phyloP scores from a whole-genome alignment of 1,140 invertebrate genomes.

The Calliphora vicina region DNA sequence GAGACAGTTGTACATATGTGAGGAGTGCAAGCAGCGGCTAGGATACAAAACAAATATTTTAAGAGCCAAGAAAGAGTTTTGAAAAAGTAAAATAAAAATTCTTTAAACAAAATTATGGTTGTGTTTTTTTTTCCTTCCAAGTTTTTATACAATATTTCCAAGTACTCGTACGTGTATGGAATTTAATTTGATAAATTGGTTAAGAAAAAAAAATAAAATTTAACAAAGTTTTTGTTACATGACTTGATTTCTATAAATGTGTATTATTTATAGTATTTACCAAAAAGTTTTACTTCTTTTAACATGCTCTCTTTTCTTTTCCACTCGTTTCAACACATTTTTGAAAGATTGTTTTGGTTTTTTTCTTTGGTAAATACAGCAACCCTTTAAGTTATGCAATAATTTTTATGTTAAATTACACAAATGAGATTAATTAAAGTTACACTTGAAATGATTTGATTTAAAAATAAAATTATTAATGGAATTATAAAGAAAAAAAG shows the following conservation, averaged over 20 bases:
- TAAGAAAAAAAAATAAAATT: background rate
- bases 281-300: background rate
- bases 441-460: no score
- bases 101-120: background rate
- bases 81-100: background rate
- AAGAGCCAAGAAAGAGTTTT: background rate
- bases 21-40: no score
- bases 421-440: no score
- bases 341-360: background rate
- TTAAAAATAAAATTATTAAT: no score
- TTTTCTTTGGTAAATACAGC: background rate
- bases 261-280: no score
- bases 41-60: background rate
- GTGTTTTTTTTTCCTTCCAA: no score
- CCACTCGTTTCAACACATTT: background rate
- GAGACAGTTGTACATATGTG: no score
- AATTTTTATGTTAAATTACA: no score
- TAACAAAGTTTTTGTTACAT: background rate
- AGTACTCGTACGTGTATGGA: background rate
- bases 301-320: background rate
- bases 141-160: no score
- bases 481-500: no score
- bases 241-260: no score
- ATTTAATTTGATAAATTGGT: conserved; percentile 14
- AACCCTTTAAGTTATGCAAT: background rate